Conservation (phyloP, 2,113 vertebrate genomes). For the Melanostigma gelatinosum region DNA sequence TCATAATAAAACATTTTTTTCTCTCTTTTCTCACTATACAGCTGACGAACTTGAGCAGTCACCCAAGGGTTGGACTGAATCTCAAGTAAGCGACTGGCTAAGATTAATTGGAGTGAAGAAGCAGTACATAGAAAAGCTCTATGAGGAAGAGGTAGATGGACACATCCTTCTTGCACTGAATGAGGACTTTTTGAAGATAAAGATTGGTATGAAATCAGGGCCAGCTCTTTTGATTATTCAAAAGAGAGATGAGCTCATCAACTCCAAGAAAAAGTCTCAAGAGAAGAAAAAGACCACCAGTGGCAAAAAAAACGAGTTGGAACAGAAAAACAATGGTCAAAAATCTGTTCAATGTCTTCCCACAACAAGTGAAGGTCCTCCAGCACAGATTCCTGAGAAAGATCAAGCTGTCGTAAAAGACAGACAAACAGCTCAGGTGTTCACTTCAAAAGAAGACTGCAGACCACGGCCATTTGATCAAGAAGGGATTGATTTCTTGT, state of each 20-base stretch:
- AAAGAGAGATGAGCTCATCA: constrained; percentile 79
- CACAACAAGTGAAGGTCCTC: constrained; percentile 1
- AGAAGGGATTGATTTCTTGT: constrained; percentile 76
- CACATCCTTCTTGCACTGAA: constrained; percentile 70
- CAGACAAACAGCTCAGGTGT: not conserved
- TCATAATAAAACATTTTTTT: constrained; percentile 7
- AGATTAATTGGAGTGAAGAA: constrained; percentile 80
- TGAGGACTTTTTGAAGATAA: constrained; percentile 76
- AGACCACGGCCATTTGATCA: constrained; percentile 79
- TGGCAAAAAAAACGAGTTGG: constrained; percentile 13
- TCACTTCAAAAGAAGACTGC: constrained; percentile 68
- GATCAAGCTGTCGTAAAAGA: not conserved
- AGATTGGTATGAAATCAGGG: constrained; percentile 81
- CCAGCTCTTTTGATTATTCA: constrained; percentile 80
- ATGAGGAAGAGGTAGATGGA: constrained; percentile 84
- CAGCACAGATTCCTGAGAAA: not conserved
- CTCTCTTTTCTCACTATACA: constrained; percentile 14
- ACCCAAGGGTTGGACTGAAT: constrained; percentile 81
- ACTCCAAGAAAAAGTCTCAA: constrained; percentile 11
- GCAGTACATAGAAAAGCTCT: constrained; percentile 75
- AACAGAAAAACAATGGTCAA: not conserved
- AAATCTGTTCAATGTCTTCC: not conserved
- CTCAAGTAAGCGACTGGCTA: constrained; percentile 83
- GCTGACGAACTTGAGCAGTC: constrained; percentile 63
- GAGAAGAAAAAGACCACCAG: constrained; percentile 17